Conservation (phyloP, 2,888 invertebrate species). For the Frankliniella intonsa region DNA sequence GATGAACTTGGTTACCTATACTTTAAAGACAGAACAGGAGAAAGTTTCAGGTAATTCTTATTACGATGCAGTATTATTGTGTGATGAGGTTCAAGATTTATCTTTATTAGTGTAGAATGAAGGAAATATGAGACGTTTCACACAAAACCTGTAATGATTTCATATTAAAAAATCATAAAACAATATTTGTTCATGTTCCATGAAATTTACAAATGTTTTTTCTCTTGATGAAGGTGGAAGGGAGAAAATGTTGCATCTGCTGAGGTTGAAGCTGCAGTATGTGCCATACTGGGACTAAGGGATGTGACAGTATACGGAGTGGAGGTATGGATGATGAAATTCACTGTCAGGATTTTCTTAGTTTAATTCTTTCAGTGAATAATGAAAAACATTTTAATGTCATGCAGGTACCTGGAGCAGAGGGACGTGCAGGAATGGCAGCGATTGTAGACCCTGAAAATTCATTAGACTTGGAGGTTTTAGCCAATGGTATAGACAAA, state of each 20-base stretch:
- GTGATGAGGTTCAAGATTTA: not conserved
- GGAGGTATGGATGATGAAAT: conserved; percentile 43
- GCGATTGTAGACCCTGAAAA: conserved; percentile 71
- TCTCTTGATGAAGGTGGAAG: conserved; percentile 47
- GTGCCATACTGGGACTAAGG: conserved; percentile 49
- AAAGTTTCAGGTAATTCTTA: conserved; percentile 52
- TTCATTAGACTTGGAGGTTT: conserved; percentile 54
- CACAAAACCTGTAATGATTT: not conserved
- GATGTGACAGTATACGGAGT: conserved; percentile 58
- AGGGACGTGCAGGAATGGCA: conserved; percentile 92
- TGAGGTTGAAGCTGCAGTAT: conserved; percentile 61
- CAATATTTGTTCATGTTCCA: not conserved
- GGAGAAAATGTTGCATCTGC: conserved; percentile 67
- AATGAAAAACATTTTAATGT: not conserved
- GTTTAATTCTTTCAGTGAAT: no score
- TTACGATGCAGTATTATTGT: no score
- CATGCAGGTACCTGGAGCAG: conserved; percentile 65
- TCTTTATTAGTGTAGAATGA: no score
- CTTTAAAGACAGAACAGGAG: conserved; percentile 61
- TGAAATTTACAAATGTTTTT: not conserved
- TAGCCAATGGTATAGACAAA: conserved; percentile 63
- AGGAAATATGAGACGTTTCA: not conserved
- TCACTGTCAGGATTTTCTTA: no score
- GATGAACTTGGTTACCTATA: conserved; percentile 61
- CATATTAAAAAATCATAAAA: not conserved